Evolutionary conservation across 2,888 invertebrate species (phyloP), one percentile per base, ranked within the genome.

Genomic region (Chymomyza caudatula): DNA sequence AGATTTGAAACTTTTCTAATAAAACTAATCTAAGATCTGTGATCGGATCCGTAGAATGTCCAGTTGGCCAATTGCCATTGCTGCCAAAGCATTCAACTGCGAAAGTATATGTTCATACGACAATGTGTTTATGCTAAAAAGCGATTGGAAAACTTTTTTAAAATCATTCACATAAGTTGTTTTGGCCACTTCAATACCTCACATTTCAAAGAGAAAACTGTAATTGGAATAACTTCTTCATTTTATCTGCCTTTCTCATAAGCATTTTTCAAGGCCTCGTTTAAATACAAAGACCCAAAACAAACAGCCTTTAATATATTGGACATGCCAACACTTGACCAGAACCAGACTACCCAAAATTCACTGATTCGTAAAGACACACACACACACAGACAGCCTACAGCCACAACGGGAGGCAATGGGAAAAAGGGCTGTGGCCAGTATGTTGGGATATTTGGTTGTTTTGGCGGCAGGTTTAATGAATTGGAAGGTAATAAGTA

Each of bases 401-500:
- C 11, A 37, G 29, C 5, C 6, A 29, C 25, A 13, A 8, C 6
- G 37, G n/a, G 29, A 6, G 53, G 15, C 3, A 29, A 44, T 4
- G 22, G 51, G n/a, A 54, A 44, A 37, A 44, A 44, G 57, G 15
- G 13, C 44, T 57, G 42, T 23, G 15, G 37, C 11, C 29, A 37
- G 29, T 37, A 49, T 43, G 3, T 15, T 49, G 29, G 37, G 20
- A 55, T 60, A 58, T 59, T 61, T 42, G 71, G 69, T 65, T 65
- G 67, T 69, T 65, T 66, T 73, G 78, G 69, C 59, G 73, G 73
- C 70, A 77, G 70, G 76, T 77, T 84, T 78, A 82, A 84, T 84
- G 82, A 82, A 82, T 82, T 78, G 82, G 84, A 82, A 82, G 84
- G 82, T 82, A 82, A 82, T 82, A 84, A 81, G 81, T 68, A 81